A percentile compares a stretch with the other conserved stretches of the same genome.
phyloP scores from a whole-genome alignment of 2,113 vertebrate species.

The Nibea coibor region DNA sequence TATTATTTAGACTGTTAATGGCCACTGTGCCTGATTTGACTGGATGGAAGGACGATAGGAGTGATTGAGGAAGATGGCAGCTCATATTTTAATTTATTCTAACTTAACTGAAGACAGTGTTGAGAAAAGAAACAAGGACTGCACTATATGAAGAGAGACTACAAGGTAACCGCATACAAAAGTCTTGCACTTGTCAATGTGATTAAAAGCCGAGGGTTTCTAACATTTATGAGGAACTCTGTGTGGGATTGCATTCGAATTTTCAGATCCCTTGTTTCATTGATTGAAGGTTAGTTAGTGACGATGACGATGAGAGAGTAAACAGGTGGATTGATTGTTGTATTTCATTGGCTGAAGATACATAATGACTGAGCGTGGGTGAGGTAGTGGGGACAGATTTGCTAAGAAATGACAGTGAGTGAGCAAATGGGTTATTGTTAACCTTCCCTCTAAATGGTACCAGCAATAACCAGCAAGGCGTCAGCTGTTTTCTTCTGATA shows the following conservation, averaged over 20 bases:
- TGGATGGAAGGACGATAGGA: conserved; percentile 9
- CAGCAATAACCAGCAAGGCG: no score
- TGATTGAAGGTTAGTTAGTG: conserved; percentile 45
- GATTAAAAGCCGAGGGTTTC: conserved; percentile 49
- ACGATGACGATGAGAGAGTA: conserved; percentile 4
- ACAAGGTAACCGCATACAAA: conserved; percentile 65
- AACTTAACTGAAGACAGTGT: conserved; percentile 16
- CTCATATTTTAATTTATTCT: conserved; percentile 48
- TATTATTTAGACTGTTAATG: conserved; percentile 62
- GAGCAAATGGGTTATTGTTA: no score
- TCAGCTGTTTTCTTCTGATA: no score
- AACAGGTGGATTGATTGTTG: conserved; percentile 28
- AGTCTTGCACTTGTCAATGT: conserved; percentile 48
- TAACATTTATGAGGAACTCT: conserved; percentile 38
- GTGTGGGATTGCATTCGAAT: conserved; percentile 33
- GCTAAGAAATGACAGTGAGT: no score
- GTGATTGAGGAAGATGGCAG: conserved; percentile 50
- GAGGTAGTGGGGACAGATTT: conserved; percentile 1
- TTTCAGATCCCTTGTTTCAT: conserved; percentile 25
- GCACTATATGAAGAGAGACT: conserved; percentile 19
- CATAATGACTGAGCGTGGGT: background rate
- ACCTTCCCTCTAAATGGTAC: no score
- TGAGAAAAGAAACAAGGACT: conserved; percentile 37
- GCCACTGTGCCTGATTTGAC: conserved; percentile 33
- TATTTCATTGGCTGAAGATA: conserved; percentile 8